Evolutionary conservation across 2,113 vertebrate genomes (phyloP), one percentile per base, ranked within the genome.

Genomic region (Macrotus californicus): DNA sequence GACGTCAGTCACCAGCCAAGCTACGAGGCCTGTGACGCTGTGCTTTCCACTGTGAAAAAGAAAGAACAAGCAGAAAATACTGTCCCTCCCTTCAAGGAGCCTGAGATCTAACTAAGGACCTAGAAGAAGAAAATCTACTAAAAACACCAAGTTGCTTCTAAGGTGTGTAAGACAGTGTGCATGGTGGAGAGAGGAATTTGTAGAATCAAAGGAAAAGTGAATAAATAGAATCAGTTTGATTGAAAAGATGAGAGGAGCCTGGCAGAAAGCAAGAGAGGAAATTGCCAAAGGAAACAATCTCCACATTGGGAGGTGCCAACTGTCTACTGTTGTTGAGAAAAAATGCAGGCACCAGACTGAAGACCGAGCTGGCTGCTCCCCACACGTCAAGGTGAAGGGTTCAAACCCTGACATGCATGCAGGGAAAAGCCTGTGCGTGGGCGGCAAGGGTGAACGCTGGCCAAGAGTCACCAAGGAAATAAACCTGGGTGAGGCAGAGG

Each of bases 111-210:
- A 79, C 8, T 21, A 22, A 46, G 34, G 39, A 13, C 21, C 89
- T 14, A 46, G 85, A 22, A 46, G 13, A 94, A 93, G 66, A 90
- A 67, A 91, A 34, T 29, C 84, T 75, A 87, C 50, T 75, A 87
- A 72, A 89, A 81, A 43, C 39, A 36, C 14, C 7, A 48, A 86
- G 24, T 73, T 67, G 22, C 15, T 89, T 54, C 89, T 84, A 92
- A 18, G 43, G 69, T 41, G 87, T 95, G 7, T 59, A 31, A 83
- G 29, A 39, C 46, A 59, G 26, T 5, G 26, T 5, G 41, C 34
- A 29, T 56, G 13, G 3, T 10, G 11, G 29, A 2, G 4, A 56
- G 18, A 39, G 43, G 29, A 34, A 69, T n/a, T 76, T 26, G 50
- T 70, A 36, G 24, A 26, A 61, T 54, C n/a, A 64, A 77, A 66